A percentile compares a stretch with the other conserved stretches of the same genome.
phyloP scores from a whole-genome alignment of 2,888 invertebrate species.

The Drosophila histrio region DNA sequence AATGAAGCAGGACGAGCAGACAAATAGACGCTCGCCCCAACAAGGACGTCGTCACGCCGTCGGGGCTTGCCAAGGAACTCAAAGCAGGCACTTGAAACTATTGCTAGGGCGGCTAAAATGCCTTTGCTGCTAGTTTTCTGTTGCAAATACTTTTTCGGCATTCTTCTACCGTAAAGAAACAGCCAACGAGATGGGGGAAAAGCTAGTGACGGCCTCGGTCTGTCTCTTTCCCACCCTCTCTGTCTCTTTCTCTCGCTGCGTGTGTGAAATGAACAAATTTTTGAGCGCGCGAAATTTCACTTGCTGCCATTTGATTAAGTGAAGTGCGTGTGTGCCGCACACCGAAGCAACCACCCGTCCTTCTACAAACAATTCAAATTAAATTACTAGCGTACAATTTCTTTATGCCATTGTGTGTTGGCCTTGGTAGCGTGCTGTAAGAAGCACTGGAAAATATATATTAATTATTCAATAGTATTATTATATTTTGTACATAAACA shows the following conservation, averaged over 20 bases:
- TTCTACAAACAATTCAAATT: conserved; percentile 27
- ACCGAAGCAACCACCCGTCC: neutral
- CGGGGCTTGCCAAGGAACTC: conserved; percentile 34
- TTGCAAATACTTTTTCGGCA: conserved; percentile 48
- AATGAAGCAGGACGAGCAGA: conserved; percentile 20
- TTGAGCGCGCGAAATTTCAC: conserved; percentile 49
- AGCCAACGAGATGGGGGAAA: neutral
- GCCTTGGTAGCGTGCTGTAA: conserved; percentile 2
- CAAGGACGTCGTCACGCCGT: conserved; percentile 55
- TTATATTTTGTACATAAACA: neutral
- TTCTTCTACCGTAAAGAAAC: conserved; percentile 13
- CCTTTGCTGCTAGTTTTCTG: conserved; percentile 52
- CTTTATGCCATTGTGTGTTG: neutral
- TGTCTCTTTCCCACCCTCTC: neutral
- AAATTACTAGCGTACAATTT: conserved; percentile 35
- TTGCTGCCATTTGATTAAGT: conserved; percentile 62
- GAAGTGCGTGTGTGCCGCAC: conserved; percentile 38
- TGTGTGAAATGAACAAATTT: conserved; percentile 60
- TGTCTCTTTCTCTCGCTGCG: neutral
- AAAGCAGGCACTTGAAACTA: conserved; percentile 55
- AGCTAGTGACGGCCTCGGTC: conserved; percentile 7
- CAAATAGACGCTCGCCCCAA: conserved; percentile 31
- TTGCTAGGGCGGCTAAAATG: conserved; percentile 50
- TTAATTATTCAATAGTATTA: neutral
- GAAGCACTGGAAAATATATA: neutral